Evolutionary conservation across 2,113 vertebrate genomes (phyloP), one percentile per base, ranked within the genome.

Genomic region (Dromiciops gliroides): DNA sequence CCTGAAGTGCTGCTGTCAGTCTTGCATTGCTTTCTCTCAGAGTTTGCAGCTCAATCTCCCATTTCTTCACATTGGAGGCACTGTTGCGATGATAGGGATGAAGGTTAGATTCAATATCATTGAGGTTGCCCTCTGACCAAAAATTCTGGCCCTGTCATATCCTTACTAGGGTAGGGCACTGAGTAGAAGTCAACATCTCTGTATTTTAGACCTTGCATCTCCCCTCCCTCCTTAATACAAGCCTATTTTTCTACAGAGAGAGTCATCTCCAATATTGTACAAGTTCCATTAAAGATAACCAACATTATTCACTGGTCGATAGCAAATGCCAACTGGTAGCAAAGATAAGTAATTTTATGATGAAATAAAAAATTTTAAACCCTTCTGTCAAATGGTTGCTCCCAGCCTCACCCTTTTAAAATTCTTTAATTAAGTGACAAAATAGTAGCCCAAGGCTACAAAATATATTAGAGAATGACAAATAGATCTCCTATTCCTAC

Each of bases 21-120:
- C 99, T 98, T 22, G 99, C 98, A 0, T 99, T 99, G 98, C 99
- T 99, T 97, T 99, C 99, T 94, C 99, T 98, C 97, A 99, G 98
- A 1, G 99, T 99, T 98, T 99, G 99, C 96, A 99, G 98, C 97
- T 99, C 99, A 0, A 99, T 98, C 98, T 99, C 99, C 99, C 99
- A 99, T 97, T 99, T 99, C 98, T 99, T 99, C 95, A 99, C 98
- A 0, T 99, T 99, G 98, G 98, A 98, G 10, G 99, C 99, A 88
- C 99, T 99, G 97, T 10, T 60, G 14, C 92, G 2, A 83, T 44
- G n/a, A 31, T 50, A 53, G 37, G 52, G 22, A 50, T 4, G 51
- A 37, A n/a, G 48, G 53, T 90, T 25, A 53, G 89, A 53, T 60
- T 0, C 51, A 60, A 52, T n/a, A 53, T 56, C 7, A 1, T 91